Evolutionary conservation across 2,113 vertebrate species (phyloP), one percentile per base, ranked within the genome.

Genomic region (Oceanites oceanicus): DNA sequence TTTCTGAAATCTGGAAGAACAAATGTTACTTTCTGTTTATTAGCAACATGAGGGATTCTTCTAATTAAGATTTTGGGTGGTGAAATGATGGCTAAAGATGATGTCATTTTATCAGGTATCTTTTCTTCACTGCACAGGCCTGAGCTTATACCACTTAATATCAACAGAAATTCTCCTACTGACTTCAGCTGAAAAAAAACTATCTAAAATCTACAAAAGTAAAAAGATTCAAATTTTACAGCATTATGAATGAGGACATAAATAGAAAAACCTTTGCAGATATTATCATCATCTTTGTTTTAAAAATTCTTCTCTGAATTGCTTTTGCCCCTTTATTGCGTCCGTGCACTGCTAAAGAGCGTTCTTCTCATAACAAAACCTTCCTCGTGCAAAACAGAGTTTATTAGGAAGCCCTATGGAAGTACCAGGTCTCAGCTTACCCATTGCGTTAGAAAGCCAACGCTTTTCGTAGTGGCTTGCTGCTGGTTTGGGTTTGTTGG

Each of bases 21-120:
- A 91, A 93, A 42, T 50, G 23, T 84, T 91, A 77, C 49, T 78
- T 86, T 91, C 42, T 66, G 26, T 66, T 91, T 72, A 78, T 68
- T 65, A 90, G 30, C 55, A 77, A 83, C 16, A 38, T 1, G 22
- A 75, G 11, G 20, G 26, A 74, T 71, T 92, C 47, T 74, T 73
- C 65, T 75, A 85, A 75, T 61, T 63, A 87, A 86, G 82, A 75
- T 75, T 78, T 62, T 61, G 11, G 10, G 16, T 67, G 45, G 17
- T 68, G 52, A 34, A 75, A 68, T 3, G 4, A 56, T 19, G 12
- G 27, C 40, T 84, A 23, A 83, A 83, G 78, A 53, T 49, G 55
- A 45, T 17, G 44, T 26, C 17, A 27, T 65, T 66, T 83, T 56
- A 49, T 56, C 70, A 87, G 52, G 9, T 75, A 15, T 85, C 66